Conservation (phyloP, 2,113 vertebrate species). For the Gymnarchus niloticus region DNA sequence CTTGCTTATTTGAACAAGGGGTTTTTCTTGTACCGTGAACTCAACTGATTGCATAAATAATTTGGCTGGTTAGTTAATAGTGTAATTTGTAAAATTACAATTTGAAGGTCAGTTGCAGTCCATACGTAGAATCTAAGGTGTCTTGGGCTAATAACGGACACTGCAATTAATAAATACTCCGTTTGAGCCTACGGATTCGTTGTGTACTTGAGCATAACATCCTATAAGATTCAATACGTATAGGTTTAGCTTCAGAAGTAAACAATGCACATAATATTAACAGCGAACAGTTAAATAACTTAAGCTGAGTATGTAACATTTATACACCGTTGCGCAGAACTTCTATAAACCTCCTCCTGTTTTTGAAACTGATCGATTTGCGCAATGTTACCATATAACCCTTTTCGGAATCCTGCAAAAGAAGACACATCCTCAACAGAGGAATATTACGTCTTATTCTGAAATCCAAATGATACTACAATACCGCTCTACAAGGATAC, state of each 20-base stretch:
- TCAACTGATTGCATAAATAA: not conserved
- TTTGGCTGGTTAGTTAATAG: not conserved
- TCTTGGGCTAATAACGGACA: too few species aligned
- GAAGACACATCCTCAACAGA: not conserved
- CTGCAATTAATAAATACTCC: not conserved
- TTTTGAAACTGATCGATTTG: not conserved
- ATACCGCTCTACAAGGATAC: not conserved
- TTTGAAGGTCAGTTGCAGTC: too few species aligned
- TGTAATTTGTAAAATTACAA: not conserved
- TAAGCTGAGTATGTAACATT: not conserved
- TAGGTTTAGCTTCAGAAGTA: not conserved
- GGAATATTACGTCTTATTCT: not conserved
- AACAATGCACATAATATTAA: too few species aligned
- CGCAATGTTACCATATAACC: not conserved
- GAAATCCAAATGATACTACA: not conserved
- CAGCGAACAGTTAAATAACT: too few species aligned
- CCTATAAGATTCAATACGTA: not conserved
- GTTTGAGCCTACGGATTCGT: too few species aligned
- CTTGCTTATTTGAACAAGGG: not conserved
- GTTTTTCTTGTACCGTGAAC: not conserved
- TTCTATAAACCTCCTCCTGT: not conserved
- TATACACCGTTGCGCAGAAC: not conserved
- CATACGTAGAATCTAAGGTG: too few species aligned
- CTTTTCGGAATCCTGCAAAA: too few species aligned
- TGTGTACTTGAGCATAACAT: not conserved